Conservation (phyloP, 2,797 vertebrate genomes). For the Rhodeus uyekii region DNA sequence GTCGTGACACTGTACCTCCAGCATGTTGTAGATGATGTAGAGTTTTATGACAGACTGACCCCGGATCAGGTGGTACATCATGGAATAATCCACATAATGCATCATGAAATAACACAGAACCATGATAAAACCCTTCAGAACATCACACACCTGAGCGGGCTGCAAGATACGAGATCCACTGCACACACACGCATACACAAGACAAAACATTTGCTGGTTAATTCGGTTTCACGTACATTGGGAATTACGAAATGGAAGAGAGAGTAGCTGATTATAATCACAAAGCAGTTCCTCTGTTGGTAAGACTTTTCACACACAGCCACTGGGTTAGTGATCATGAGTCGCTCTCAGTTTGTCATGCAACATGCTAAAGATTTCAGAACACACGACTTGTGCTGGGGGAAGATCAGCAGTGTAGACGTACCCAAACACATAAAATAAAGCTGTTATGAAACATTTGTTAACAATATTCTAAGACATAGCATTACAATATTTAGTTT, state of each 20-base stretch:
- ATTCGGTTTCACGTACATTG: not conserved
- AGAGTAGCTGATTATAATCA: not conserved
- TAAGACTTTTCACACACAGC: conserved; percentile 1
- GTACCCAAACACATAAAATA: not conserved
- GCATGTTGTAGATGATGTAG: conserved; percentile 99
- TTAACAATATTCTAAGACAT: not conserved
- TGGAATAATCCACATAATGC: conserved; percentile 98
- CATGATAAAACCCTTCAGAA: conserved; percentile 94
- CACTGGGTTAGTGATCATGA: conserved; percentile 13
- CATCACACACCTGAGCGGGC: conserved; percentile 95
- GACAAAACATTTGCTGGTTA: not conserved
- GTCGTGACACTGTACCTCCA: conserved; percentile 46
- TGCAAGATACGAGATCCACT: conserved; percentile 92
- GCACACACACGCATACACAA: conserved; percentile 47
- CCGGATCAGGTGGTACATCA: conserved; percentile 98
- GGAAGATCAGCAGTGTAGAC: not conserved
- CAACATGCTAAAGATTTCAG: conserved; percentile 13
- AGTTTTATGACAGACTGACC: conserved; percentile 99
- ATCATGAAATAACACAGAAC: conserved; percentile 96
- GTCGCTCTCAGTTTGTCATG: conserved; percentile 23
- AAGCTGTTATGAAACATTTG: not conserved
- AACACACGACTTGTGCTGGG: not conserved
- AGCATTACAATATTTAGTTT: not conserved
- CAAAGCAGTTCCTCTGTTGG: not conserved
- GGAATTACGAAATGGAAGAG: not conserved